phyloP scores from a whole-genome alignment of 2,888 invertebrate species.

The Arctia plantaginis region DNA sequence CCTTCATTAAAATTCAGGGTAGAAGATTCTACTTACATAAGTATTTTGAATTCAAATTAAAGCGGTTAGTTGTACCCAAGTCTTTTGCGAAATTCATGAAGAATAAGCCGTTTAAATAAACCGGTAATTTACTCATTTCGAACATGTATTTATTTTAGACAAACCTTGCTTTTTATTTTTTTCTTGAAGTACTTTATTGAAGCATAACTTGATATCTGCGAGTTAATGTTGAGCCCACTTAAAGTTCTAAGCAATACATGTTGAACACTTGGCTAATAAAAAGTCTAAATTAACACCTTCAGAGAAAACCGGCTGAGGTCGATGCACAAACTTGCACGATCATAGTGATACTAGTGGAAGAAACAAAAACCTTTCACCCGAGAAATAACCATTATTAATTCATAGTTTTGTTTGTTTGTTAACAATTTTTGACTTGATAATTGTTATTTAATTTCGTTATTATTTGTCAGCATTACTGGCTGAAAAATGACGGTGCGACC shows the following conservation, averaged over 20 bases:
- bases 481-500: constrained; percentile 67
- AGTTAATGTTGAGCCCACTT: neutral
- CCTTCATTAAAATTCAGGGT: constrained; percentile 25
- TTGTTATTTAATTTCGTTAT: neutral
- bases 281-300: neutral
- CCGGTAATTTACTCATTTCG: constrained; percentile 6
- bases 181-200: neutral
- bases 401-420: neutral
- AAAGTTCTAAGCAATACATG: neutral
- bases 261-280: neutral
- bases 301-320: neutral
- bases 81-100: constrained; percentile 4
- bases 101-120: constrained; percentile 6
- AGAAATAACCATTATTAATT: neutral
- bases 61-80: constrained; percentile 3
- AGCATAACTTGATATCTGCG: neutral
- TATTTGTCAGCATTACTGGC: neutral
- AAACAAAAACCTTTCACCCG: neutral
- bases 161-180: neutral
- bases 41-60: constrained; percentile 21
- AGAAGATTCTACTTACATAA: constrained; percentile 16
- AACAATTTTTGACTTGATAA: neutral
- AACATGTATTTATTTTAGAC: neutral
- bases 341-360: neutral
- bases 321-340: neutral